A percentile compares a stretch with the other conserved stretches of the same genome.
phyloP scores from a whole-genome alignment of 2,888 invertebrate species.

The Gymnocheta viridis region DNA sequence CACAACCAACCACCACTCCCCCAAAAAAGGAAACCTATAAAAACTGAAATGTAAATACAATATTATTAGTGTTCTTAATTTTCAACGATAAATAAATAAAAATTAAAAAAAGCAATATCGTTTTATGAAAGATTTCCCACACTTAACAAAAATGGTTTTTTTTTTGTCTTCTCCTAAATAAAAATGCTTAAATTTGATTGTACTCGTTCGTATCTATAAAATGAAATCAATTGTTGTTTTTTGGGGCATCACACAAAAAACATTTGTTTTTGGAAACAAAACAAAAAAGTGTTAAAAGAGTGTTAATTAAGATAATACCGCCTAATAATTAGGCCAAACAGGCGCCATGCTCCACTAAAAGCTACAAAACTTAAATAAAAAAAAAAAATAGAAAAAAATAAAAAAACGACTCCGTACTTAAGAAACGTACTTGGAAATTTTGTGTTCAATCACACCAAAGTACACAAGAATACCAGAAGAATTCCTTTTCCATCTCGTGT shows the following conservation, averaged over 20 bases:
- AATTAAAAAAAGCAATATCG: neutral
- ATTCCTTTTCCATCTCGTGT: conserved; percentile 4
- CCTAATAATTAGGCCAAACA: conserved; percentile 77
- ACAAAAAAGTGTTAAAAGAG: conserved; percentile 70
- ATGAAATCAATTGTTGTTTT: neutral
- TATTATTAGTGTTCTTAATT: neutral
- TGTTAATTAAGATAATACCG: conserved; percentile 77
- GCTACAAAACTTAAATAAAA: conserved; percentile 5
- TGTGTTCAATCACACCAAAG: neutral
- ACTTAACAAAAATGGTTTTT: conserved; percentile 32
- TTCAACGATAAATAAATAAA: conserved; percentile 33
- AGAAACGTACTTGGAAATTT: neutral
- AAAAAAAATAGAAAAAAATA: no score
- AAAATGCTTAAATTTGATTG: neutral
- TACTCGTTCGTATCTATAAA: neutral
- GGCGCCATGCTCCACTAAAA: conserved; percentile 74
- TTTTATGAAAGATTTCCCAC: conserved; percentile 55
- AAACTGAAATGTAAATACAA: neutral
- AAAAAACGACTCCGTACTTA: conserved; percentile 5
- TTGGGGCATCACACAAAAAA: conserved; percentile 14
- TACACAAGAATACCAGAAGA: neutral
- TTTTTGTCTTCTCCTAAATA: neutral
- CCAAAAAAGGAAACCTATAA: conserved; percentile 6
- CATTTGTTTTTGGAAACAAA: conserved; percentile 29
- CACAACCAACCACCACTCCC: conserved; percentile 18